Conservation (phyloP, 2,797 vertebrate species). For the Pelochelys cantorii region DNA sequence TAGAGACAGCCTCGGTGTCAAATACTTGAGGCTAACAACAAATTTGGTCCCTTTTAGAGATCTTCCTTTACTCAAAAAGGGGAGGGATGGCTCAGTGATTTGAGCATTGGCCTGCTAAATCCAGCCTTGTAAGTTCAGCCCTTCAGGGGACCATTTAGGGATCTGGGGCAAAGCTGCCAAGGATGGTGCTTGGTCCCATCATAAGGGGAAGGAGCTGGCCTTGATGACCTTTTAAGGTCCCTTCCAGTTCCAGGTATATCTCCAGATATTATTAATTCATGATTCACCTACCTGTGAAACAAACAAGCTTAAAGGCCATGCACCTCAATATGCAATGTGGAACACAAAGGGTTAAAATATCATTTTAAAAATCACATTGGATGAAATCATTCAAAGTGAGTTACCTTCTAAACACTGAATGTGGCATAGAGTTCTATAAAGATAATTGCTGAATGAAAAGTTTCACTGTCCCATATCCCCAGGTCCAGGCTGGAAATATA, state of each 20-base stretch:
- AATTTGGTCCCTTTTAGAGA: background rate
- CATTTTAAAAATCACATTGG: background rate
- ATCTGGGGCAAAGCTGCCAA: too few relatives aligned
- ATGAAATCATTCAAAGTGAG: background rate
- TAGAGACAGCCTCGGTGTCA: background rate
- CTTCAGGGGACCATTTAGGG: too few relatives aligned
- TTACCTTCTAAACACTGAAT: background rate
- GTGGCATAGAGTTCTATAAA: background rate
- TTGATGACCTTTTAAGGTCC: too few relatives aligned
- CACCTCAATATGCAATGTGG: background rate
- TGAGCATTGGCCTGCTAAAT: too few relatives aligned
- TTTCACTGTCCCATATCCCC: background rate
- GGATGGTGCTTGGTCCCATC: too few relatives aligned
- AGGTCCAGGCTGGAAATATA: background rate
- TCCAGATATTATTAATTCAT: background rate
- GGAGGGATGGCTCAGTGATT: background rate
- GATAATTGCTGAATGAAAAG: background rate
- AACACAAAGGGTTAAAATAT: background rate
- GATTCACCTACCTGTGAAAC: background rate
- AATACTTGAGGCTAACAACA: background rate
- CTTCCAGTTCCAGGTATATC: too few relatives aligned
- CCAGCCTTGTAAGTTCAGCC: too few relatives aligned
- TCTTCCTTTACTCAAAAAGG: background rate
- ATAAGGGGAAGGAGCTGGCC: too few relatives aligned
- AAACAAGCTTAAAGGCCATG: background rate